A percentile compares a stretch with the other conserved stretches of the same genome.
Conservation (phyloP, 2,797 vertebrate species). For the Crax fasciolata region DNA sequence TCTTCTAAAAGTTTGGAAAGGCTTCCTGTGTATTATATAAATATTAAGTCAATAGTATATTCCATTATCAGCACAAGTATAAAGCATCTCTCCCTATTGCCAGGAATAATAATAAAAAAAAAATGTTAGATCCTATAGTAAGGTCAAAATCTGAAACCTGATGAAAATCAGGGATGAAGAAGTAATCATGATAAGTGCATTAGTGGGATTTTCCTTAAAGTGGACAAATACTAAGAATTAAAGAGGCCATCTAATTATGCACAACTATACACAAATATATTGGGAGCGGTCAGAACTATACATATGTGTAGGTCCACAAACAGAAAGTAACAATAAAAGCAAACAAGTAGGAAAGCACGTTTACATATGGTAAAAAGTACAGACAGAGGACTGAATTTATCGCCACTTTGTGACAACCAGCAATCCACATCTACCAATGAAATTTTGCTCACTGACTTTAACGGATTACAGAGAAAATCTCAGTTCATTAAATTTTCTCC, state of each 20-base stretch:
- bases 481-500: not conserved
- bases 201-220: fast-evolving
- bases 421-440: not conserved
- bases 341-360: not conserved
- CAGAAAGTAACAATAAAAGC: not conserved
- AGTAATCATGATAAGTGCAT: not conserved
- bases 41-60: not conserved
- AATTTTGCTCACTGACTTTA: not conserved
- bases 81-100: not conserved
- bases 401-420: not conserved
- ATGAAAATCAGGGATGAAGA: not conserved
- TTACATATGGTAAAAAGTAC: not conserved
- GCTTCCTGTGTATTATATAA: not conserved
- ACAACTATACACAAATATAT: not conserved
- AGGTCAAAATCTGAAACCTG: not conserved
- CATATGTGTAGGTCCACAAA: not conserved
- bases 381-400: not conserved
- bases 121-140: not conserved
- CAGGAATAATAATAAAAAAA: too few relatives aligned
- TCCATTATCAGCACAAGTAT: not conserved
- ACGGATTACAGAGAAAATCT: not conserved
- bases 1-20: not conserved
- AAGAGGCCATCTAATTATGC: not conserved
- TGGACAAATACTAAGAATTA: not conserved
- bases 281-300: not conserved